phyloP scores from a whole-genome alignment of 2,888 invertebrate genomes.

The Nomada fucata region DNA sequence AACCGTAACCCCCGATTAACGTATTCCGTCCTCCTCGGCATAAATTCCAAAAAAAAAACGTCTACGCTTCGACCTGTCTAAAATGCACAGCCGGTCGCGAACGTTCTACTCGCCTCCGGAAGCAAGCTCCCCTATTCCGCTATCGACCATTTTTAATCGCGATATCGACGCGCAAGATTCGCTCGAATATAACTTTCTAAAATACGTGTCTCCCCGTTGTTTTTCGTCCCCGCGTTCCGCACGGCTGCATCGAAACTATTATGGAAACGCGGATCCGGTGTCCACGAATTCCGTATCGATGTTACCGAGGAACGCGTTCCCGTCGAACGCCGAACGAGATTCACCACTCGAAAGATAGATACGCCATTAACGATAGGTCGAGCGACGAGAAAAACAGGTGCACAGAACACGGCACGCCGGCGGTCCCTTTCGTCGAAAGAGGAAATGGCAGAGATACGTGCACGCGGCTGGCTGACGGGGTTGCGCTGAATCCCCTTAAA shows the following conservation, averaged over 20 bases:
- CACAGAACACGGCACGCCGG: not conserved
- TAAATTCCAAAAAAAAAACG: not conserved
- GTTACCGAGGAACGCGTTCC: constrained; percentile 38
- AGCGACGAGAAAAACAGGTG: constrained; percentile 10
- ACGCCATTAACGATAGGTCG: constrained; percentile 36
- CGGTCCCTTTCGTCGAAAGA: constrained; percentile 44
- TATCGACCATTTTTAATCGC: not conserved
- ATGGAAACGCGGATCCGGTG: constrained; percentile 1
- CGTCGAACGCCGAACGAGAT: constrained; percentile 15
- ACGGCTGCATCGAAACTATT: constrained; percentile 27
- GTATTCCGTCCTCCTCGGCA: constrained; percentile 4
- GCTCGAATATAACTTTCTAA: no score
- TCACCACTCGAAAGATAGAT: not conserved
- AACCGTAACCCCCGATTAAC: constrained; percentile 1
- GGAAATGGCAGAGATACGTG: constrained; percentile 64
- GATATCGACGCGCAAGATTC: no score
- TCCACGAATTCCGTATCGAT: constrained; percentile 39
- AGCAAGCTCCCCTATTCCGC: not conserved
- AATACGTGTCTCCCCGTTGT: not conserved
- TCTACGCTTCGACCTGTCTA: not conserved
- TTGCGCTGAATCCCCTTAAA: constrained; percentile 71
- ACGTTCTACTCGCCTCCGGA: not conserved
- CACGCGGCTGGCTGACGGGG: constrained; percentile 53
- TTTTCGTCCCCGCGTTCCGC: not conserved
- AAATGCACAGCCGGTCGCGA: not conserved